phyloP scores from a whole-genome alignment of 2,888 invertebrate species.

The Germaria angustata region DNA sequence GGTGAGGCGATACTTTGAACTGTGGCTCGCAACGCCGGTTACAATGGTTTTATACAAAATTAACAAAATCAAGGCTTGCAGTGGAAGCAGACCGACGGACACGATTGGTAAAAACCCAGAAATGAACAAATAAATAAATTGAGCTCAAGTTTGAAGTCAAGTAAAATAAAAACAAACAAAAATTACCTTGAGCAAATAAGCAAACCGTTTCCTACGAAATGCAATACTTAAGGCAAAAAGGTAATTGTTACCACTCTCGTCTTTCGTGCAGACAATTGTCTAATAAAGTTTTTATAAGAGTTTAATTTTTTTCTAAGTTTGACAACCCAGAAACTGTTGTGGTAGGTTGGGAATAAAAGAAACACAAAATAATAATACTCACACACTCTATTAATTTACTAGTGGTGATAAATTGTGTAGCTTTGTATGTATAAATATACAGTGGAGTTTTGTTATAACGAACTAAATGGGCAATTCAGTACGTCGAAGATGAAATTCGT shows the following conservation, averaged over 20 bases:
- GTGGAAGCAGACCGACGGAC: slow-evolving; percentile 28
- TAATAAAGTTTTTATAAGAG: slow-evolving; percentile 64
- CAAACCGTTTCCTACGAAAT: slow-evolving; percentile 64
- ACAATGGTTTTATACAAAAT: slow-evolving; percentile 77
- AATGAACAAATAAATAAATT: slow-evolving; percentile 25
- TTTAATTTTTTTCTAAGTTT: slow-evolving; percentile 24
- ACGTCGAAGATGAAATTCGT: no score
- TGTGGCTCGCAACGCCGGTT: slow-evolving; percentile 71
- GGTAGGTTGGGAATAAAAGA: slow-evolving; percentile 57
- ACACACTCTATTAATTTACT: not conserved
- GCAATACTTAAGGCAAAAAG: slow-evolving; percentile 25
- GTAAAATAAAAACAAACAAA: slow-evolving; percentile 29
- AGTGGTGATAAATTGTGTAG: not conserved
- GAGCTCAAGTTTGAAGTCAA: slow-evolving; percentile 61
- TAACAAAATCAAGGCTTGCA: slow-evolving; percentile 44
- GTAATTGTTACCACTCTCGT: not conserved
- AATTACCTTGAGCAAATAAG: slow-evolving; percentile 8
- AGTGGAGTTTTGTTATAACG: no score
- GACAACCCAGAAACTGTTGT: slow-evolving; percentile 50
- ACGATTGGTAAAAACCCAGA: slow-evolving; percentile 63
- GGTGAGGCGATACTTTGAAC: slow-evolving; percentile 72
- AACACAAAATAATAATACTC: not conserved
- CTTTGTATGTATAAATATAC: no score
- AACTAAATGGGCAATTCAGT: no score
- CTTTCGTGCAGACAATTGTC: slow-evolving; percentile 1